These are phyloP conservation scores for Nemapogon koenigi DNA, from an alignment of 2,888 invertebrate species.

Conservation along the genomic window DNA sequence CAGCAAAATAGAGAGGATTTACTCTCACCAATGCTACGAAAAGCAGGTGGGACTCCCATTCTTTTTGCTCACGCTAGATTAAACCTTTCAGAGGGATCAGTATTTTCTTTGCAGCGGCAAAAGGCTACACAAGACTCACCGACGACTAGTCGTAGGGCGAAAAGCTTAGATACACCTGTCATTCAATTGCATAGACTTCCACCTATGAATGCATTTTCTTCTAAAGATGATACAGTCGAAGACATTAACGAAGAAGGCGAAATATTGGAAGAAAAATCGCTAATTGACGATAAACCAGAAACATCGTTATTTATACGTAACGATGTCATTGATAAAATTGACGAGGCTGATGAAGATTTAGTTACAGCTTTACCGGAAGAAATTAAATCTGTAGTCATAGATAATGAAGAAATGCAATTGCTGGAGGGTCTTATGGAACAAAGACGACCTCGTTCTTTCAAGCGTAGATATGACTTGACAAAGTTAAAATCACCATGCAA, in stretches of 20 bases:
- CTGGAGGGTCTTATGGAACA: slow-evolving; percentile 61
- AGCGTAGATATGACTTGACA: slow-evolving; percentile 47
- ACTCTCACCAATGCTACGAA: slow-evolving; percentile 73
- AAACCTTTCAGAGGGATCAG: slow-evolving; percentile 85
- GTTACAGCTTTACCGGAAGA: slow-evolving; percentile 34
- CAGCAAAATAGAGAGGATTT: slow-evolving; percentile 69
- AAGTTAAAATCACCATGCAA: slow-evolving; percentile 46
- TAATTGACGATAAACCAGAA: slow-evolving; percentile 42
- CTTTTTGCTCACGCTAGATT: slow-evolving; percentile 80
- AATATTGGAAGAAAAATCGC: slow-evolving; percentile 65
- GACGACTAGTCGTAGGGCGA: slow-evolving; percentile 76
- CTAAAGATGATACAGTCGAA: slow-evolving; percentile 87
- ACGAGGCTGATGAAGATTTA: slow-evolving; percentile 63
- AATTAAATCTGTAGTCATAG: slow-evolving; percentile 56
- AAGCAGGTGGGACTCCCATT: slow-evolving; percentile 77
- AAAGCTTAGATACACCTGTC: slow-evolving; percentile 84
- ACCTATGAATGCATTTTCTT: slow-evolving; percentile 85
- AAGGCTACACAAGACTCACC: slow-evolving; percentile 78
- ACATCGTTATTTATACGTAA: slow-evolving; percentile 28
- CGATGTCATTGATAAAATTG: slow-evolving; percentile 46
- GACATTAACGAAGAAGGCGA: slow-evolving; percentile 73
- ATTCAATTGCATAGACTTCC: slow-evolving; percentile 81
- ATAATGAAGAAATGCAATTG: slow-evolving; percentile 63
- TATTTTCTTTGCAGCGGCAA: slow-evolving; percentile 77
- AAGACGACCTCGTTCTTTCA: slow-evolving; percentile 54